Evolutionary conservation across 2,113 vertebrate species (phyloP), one percentile per base, ranked within the genome.

Genomic region (Stercorarius parasiticus): DNA sequence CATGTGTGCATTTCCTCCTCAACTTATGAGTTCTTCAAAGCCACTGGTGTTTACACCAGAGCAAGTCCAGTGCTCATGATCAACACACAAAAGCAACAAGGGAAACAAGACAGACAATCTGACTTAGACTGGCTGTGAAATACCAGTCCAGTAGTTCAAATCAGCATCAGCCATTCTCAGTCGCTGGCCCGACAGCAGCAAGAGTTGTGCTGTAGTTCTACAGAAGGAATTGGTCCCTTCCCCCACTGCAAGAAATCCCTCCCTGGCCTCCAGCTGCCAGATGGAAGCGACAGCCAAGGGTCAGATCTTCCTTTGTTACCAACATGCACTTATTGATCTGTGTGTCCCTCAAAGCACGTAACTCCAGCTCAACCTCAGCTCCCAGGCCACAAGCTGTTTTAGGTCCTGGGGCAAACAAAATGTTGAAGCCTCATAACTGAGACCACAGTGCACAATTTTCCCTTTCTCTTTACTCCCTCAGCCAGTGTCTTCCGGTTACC

Each of bases 231-330:
- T 0, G 0, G 22, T 52, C 52, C 91, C 83, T 91, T 34, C 77
- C 58, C 55, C 23, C 38, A 4, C 34, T 13, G 50, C 69, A 26
- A 83, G 69, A 79, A 93, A 81, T 11, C 65, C 69, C 70, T 87
- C 61, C 43, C 81, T 25, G 81, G 61, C 56, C 73, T 91, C 62
- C 78, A 27, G 81, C 94, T 89, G 93, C 64, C 88, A 77, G 83
- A 80, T 81, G 88, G 71, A 73, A 91, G 72, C 6, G 56, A 81
- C 76, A 86, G 94, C 64, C 83, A 23, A 83, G 82, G 70, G 76
- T 86, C 93, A 74, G 71, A 89, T 65, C 83, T 12, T 59, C 66
- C 55, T 78, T 78, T 83, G 69, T 91, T 78, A 62, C 71, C 72
- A 86, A 23, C 49, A 26, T 38, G 67, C 18, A 6, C 22, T 27